Evolutionary conservation across 1,140 invertebrate species (phyloP).

Genomic region (Brachionus calyciflorus): DNA sequence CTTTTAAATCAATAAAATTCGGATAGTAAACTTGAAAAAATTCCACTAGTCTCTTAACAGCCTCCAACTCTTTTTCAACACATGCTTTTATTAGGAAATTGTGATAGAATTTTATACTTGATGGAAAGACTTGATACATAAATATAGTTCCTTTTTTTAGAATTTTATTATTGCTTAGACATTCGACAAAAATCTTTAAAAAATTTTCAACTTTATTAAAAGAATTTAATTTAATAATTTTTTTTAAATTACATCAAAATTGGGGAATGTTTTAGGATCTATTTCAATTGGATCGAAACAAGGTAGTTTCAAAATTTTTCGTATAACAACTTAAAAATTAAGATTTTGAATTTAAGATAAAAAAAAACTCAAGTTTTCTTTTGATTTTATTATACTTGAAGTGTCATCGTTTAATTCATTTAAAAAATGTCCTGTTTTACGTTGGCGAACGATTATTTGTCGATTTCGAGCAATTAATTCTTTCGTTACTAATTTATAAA

Average conservation of each 20-base stretch:
- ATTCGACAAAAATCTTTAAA: slow-evolving; percentile 54
- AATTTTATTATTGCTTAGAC: slow-evolving; percentile 55
- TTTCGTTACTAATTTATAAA: slow-evolving; percentile 51
- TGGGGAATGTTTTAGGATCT: slow-evolving; percentile 53
- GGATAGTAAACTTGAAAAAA: slow-evolving; percentile 54
- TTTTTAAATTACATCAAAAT: slow-evolving; percentile 53
- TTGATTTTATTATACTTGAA: neutral
- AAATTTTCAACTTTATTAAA: neutral
- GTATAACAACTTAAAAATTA: slow-evolving; percentile 50
- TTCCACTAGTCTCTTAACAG: slow-evolving; percentile 55
- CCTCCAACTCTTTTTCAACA: slow-evolving; percentile 54
- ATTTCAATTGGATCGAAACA: slow-evolving; percentile 52
- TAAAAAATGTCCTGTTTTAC: slow-evolving; percentile 54
- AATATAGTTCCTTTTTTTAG: slow-evolving; percentile 54
- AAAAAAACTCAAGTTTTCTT: neutral
- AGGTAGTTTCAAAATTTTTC: slow-evolving; percentile 52
- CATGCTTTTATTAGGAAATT: slow-evolving; percentile 52
- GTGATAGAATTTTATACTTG: slow-evolving; percentile 54
- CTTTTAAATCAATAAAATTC: slow-evolving; percentile 56
- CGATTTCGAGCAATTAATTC: slow-evolving; percentile 53
- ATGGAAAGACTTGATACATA: slow-evolving; percentile 59
- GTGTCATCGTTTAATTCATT: slow-evolving; percentile 56
- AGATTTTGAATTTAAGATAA: neutral
- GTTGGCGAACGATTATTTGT: slow-evolving; percentile 53
- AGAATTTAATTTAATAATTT: neutral